These are phyloP conservation scores for Lithobates sylvaticus DNA, from an alignment of 2,797 vertebrate genomes.

Conservation along the genomic window DNA sequence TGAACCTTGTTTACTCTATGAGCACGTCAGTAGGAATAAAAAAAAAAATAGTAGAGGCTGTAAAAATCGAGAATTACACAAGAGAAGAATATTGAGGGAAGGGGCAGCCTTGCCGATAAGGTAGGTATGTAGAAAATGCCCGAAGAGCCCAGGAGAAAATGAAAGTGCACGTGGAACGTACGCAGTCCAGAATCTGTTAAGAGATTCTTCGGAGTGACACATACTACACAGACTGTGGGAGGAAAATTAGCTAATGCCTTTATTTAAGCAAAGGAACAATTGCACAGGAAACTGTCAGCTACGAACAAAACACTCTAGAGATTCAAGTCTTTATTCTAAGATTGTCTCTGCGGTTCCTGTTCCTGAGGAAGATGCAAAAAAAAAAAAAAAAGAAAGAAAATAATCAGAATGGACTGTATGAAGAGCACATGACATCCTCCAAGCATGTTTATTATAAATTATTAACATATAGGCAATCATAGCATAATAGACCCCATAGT, in stretches of 20 bases:
- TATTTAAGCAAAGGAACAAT: slow-evolving; percentile 54
- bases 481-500: no score
- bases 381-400: not conserved
- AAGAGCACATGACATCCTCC: not conserved
- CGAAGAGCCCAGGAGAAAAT: slow-evolving; percentile 4
- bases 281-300: slow-evolving; percentile 50
- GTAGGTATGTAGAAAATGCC: slow-evolving; percentile 15
- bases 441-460: not conserved
- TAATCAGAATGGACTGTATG: slow-evolving; percentile 12
- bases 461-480: not conserved
- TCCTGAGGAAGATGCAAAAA: slow-evolving; percentile 29
- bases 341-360: slow-evolving; percentile 51
- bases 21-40: slow-evolving; percentile 31
- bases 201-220: slow-evolving; percentile 10
- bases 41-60: not conserved
- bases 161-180: not conserved
- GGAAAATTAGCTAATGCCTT: slow-evolving; percentile 39
- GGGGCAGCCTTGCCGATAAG: not conserved
- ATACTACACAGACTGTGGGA: slow-evolving; percentile 29
- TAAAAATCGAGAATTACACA: slow-evolving; percentile 43
- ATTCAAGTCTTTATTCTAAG: slow-evolving; percentile 17
- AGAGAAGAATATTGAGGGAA: not conserved
- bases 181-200: not conserved
- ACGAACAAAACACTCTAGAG: slow-evolving; percentile 38
- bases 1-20: slow-evolving; percentile 53